A percentile compares a stretch with the other conserved stretches of the same genome.
Conservation (phyloP, 2,797 vertebrate species). For the Falco rusticolus region DNA sequence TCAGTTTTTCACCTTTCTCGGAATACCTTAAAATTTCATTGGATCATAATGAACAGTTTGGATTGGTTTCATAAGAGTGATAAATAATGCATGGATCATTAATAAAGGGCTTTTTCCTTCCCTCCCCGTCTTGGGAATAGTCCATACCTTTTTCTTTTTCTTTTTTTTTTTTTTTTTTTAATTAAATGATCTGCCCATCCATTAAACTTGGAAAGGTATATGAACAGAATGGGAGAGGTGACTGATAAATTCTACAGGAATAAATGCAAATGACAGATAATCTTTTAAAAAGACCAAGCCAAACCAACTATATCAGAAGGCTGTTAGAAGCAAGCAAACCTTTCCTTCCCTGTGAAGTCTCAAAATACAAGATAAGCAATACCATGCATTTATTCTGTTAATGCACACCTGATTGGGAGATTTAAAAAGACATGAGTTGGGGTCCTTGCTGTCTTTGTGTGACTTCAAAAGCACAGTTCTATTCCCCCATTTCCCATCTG, state of each 20-base stretch:
- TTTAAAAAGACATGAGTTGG: neutral
- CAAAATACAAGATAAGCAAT: neutral
- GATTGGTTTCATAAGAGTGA: neutral
- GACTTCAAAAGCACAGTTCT: neutral
- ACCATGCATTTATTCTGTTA: no score
- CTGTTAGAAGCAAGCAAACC: neutral
- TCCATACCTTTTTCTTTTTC: neutral
- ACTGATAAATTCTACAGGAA: neutral
- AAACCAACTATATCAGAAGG: neutral
- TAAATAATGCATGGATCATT: neutral
- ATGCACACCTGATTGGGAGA: neutral
- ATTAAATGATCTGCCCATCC: neutral
- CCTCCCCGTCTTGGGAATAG: rapidly evolving
- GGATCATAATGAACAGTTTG: neutral
- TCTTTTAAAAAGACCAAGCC: neutral
- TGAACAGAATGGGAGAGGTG: neutral
- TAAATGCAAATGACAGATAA: neutral
- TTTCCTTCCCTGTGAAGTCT: neutral
- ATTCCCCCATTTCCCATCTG: neutral
- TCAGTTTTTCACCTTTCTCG: neutral
- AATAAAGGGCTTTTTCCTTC: neutral
- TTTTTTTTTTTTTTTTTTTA: neutral
- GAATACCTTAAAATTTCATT: neutral
- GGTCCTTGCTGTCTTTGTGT: neutral
- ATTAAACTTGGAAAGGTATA: neutral